Conservation (phyloP, 2,888 invertebrate genomes). For the Malthinus flaveolus region DNA sequence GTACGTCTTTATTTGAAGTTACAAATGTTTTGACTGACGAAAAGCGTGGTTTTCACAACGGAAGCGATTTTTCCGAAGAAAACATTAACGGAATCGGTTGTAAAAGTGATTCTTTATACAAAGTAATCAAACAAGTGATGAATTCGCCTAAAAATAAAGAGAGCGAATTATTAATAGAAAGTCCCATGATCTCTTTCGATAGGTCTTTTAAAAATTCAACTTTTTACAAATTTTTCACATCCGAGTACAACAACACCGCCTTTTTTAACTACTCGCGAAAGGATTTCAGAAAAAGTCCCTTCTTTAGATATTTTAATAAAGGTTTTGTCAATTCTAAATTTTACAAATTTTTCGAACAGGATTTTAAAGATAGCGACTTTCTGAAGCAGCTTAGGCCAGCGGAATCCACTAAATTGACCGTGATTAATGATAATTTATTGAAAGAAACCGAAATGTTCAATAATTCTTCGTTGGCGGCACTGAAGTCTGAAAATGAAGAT, state of each 20-base stretch:
- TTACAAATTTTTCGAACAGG: constrained; percentile 7
- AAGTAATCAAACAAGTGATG: background rate
- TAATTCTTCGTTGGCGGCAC: background rate
- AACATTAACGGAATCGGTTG: constrained; percentile 24
- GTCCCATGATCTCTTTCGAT: background rate
- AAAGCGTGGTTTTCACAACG: constrained; percentile 8
- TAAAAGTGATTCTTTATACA: background rate
- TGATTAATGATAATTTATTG: background rate
- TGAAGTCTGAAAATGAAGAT: background rate
- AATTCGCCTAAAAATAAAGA: background rate
- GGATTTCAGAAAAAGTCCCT: constrained; percentile 8
- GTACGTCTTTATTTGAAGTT: constrained; percentile 11
- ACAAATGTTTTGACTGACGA: constrained; percentile 6
- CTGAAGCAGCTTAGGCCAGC: background rate
- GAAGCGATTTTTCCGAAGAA: constrained; percentile 3
- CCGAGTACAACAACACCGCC: constrained; percentile 1
- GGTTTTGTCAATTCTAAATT: constrained; percentile 7
- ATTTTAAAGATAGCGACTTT: constrained; percentile 5
- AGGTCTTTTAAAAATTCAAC: constrained; percentile 11
- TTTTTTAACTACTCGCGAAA: constrained; percentile 7
- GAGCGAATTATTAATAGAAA: background rate
- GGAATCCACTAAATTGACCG: background rate
- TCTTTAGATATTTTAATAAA: constrained; percentile 10
- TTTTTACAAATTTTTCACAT: constrained; percentile 20
- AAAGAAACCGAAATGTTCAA: background rate